phyloP scores from a whole-genome alignment of 2,797 vertebrate genomes.

The Paguma larvata region DNA sequence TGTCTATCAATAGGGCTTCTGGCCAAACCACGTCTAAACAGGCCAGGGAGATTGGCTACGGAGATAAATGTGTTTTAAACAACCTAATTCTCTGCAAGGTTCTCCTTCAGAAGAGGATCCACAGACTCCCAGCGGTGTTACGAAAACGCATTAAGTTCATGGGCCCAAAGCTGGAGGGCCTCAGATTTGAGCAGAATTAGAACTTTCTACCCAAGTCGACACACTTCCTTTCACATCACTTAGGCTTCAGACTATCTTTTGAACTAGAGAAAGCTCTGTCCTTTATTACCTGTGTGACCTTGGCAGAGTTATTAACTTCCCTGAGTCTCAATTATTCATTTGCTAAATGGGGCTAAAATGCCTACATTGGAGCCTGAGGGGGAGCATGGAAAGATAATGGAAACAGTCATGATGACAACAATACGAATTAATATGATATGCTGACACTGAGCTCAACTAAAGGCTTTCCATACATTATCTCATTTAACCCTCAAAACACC shows the following conservation, averaged over 20 bases:
- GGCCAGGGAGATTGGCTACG: neutral
- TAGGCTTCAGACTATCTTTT: neutral
- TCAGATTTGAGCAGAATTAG: neutral
- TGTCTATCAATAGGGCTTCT: neutral
- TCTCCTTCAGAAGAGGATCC: neutral
- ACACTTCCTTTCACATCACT: neutral
- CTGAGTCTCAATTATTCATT: neutral
- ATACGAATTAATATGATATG: neutral
- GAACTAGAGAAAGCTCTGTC: neutral
- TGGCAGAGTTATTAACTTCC: neutral
- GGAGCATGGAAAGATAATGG: neutral
- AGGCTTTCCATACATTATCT: neutral
- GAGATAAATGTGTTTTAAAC: neutral
- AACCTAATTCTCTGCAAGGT: neutral
- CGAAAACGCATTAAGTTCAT: neutral
- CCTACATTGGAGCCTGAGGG: neutral
- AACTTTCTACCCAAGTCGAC: neutral
- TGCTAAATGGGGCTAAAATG: neutral
- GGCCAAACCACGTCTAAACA: neutral
- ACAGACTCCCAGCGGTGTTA: neutral
- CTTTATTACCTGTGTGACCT: neutral
- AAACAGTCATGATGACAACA: neutral
- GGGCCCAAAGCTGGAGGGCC: neutral
- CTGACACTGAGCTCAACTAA: neutral
- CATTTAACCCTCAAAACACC: neutral